These are phyloP conservation scores for Eilema depressum DNA, from an alignment of 2,888 invertebrate genomes.

Conservation along the genomic window DNA sequence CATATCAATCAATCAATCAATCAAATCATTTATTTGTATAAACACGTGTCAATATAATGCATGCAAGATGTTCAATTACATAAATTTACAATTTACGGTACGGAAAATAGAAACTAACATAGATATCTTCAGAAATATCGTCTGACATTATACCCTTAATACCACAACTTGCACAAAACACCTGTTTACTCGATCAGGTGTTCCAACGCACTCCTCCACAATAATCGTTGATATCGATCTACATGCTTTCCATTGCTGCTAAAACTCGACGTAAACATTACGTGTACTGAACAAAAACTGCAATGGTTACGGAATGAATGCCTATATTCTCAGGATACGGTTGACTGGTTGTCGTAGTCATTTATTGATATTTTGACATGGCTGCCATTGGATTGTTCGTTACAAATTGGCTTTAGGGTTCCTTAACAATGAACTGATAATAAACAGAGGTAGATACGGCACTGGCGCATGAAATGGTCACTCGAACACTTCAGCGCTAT, in stretches of 20 bases:
- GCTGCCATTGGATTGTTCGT: conserved; percentile 51
- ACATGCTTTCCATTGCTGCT: conserved; percentile 40
- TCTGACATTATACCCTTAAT: conserved; percentile 41
- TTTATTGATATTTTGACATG: conserved; percentile 69
- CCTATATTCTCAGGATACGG: conserved; percentile 19
- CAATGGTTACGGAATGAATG: conserved; percentile 13
- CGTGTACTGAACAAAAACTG: not conserved
- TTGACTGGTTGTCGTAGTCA: conserved; percentile 30
- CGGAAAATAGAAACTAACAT: not conserved
- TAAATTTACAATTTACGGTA: no score
- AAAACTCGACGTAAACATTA: conserved; percentile 1
- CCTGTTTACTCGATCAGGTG: conserved; percentile 74
- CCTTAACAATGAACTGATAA: conserved; percentile 12
- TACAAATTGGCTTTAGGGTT: conserved; percentile 53
- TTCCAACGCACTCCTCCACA: conserved; percentile 50
- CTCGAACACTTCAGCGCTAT: not conserved
- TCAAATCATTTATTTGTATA: no score
- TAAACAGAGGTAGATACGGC: not conserved
- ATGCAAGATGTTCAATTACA: no score
- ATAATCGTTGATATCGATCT: conserved; percentile 5
- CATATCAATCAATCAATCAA: no score
- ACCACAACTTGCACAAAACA: conserved; percentile 51
- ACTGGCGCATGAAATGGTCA: not conserved
- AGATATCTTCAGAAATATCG: conserved; percentile 55
- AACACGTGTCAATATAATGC: no score